phyloP scores from a whole-genome alignment of 2,797 vertebrate species.

The Sus cebifrons region DNA sequence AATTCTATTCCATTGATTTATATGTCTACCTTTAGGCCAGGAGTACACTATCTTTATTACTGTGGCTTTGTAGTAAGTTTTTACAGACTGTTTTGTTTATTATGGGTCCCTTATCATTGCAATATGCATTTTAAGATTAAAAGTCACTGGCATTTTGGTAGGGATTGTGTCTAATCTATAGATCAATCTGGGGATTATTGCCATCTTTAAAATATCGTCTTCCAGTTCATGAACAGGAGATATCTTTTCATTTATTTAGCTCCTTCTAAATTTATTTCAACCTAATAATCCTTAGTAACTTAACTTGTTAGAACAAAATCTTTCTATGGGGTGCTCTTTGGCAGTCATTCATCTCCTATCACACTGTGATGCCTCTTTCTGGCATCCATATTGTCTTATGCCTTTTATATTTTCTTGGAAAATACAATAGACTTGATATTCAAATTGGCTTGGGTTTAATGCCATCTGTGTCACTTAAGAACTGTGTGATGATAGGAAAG shows the following conservation, averaged over 20 bases:
- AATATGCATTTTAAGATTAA: constrained; percentile 18
- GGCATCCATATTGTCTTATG: not conserved
- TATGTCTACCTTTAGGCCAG: not conserved
- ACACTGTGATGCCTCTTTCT: not conserved
- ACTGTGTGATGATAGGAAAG: not conserved
- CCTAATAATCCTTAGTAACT: constrained; percentile 23
- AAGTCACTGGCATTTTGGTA: not conserved
- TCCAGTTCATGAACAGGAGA: not conserved
- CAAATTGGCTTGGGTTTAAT: constrained; percentile 30
- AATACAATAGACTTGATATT: constrained; percentile 9
- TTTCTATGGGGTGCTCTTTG: not conserved
- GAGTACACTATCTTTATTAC: not conserved
- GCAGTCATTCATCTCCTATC: not conserved
- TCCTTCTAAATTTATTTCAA: constrained; percentile 51
- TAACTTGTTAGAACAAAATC: not conserved
- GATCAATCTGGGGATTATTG: not conserved
- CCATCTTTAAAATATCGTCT: constrained; percentile 10
- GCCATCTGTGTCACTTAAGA: constrained; percentile 1
- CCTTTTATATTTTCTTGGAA: constrained; percentile 17
- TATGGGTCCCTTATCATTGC: constrained; percentile 21
- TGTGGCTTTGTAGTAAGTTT: not conserved
- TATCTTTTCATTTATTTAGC: not conserved
- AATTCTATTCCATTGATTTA: constrained; percentile 2
- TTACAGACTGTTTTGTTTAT: constrained; percentile 38
- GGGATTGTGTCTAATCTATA: not conserved